Evolutionary conservation across 1,140 invertebrate genomes (phyloP), one percentile per base, ranked within the genome.

Genomic region (Holcopasites calliopsidis): DNA sequence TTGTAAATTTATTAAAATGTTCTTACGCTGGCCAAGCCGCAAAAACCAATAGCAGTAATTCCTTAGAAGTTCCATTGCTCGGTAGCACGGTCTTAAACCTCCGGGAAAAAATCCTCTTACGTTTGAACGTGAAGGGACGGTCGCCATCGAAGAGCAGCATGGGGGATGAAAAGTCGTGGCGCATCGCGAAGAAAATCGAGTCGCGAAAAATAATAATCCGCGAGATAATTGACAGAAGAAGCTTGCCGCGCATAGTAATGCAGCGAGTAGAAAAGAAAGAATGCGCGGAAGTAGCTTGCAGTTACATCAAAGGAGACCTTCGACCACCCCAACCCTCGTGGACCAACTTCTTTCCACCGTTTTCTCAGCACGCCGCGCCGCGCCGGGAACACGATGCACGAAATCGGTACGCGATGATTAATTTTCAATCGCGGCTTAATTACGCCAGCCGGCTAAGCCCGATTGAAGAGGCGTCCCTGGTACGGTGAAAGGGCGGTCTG

Each of bases 361-460:
- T 74, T 47, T 40, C 47, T 64, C 35, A 47, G 55, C 18, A 28
- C 35, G 21, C 38, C 42, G 38, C 26, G 54, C 49, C 28, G 10
- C 55, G 33, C 11, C 33, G 44, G 68, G 52, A 82, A 54, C 60
- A 23, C 61, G 52, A 61, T 49, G 26, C 70, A 69, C 80, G 80
- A 80, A 82, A 81, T 84, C 78, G 81, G 83, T 85, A 79, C 81
- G 78, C 82, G 85, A 88, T 88, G 87, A 90, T 90, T 88, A 90
- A 89, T 89, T 90, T 90, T 89, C 88, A 90, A 89, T 89, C 85
- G 86, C 79, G 82, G 84, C 77, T 89, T 90, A 88, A 90, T 89
- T 88, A 90, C 79, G 85, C 72, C 76, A 68, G 72, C 71, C 71
- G 71, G 76, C 66, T 76, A 82, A 79, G 66, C 76, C 50, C 80